Conservation (phyloP, 2,888 invertebrate genomes). For the Morpho achilles region DNA sequence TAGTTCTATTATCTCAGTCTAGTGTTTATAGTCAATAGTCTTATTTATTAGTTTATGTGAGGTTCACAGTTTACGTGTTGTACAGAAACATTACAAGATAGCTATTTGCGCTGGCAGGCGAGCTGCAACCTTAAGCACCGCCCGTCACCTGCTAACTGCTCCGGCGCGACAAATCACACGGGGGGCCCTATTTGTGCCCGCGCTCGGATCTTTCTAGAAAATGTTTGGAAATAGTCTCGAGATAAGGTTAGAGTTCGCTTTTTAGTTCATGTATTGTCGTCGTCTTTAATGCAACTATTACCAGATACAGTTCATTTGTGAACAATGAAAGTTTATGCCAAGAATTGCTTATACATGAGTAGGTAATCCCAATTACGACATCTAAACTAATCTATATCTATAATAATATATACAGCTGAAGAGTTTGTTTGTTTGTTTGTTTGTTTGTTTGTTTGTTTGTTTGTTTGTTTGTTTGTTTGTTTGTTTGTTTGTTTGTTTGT, state of each 20-base stretch:
- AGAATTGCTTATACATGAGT: too few relatives aligned
- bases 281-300: too few relatives aligned
- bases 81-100: conserved; percentile 45
- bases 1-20: not conserved
- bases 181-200: conserved; percentile 9
- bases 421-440: too few relatives aligned
- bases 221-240: conserved; percentile 1
- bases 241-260: too few relatives aligned
- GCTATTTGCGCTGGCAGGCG: conserved; percentile 52
- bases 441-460: too few relatives aligned
- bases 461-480: too few relatives aligned
- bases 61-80: conserved; percentile 32
- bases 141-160: conserved; percentile 39
- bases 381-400: too few relatives aligned
- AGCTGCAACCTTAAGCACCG: conserved; percentile 54
- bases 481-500: too few relatives aligned
- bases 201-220: not conserved
- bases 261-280: not conserved
- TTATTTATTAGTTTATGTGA: conserved; percentile 9
- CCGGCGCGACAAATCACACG: conserved; percentile 41
- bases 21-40: not conserved
- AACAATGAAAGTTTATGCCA: too few relatives aligned
- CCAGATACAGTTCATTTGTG: too few relatives aligned
- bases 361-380: too few relatives aligned
- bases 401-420: too few relatives aligned